Evolutionary conservation across 2,797 vertebrate genomes (phyloP).

Genomic region (Uromys caudimaculatus): DNA sequence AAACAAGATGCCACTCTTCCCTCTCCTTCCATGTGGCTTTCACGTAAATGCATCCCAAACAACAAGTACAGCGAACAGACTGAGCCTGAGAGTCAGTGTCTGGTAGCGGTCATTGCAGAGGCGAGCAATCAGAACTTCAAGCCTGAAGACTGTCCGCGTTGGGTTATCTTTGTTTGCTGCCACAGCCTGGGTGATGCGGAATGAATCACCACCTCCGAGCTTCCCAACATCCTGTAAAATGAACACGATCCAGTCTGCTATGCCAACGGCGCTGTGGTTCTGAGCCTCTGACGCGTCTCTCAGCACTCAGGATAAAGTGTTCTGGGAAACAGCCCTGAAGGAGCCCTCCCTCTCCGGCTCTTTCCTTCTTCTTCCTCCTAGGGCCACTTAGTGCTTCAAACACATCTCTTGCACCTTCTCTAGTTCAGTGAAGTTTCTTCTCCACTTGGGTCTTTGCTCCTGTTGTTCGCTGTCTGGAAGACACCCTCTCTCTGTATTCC

Average conservation of each 20-base stretch:
- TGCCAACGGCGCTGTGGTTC: neutral
- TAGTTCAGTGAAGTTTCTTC: neutral
- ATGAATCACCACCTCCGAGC: neutral
- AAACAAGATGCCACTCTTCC: neutral
- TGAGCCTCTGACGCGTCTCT: neutral
- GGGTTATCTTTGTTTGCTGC: neutral
- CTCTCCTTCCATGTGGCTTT: neutral
- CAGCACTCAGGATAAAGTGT: neutral
- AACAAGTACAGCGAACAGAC: neutral
- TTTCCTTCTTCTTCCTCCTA: no score
- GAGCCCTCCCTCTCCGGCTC: no score
- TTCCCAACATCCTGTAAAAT: neutral
- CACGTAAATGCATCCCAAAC: neutral
- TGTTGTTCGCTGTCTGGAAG: neutral
- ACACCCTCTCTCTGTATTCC: neutral
- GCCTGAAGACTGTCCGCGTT: neutral
- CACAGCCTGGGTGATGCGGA: neutral
- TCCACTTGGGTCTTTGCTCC: neutral
- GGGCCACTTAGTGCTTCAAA: neutral
- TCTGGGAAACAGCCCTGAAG: neutral
- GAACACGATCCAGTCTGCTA: neutral
- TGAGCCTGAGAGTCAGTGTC: neutral
- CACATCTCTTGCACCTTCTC: neutral
- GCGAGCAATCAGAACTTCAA: neutral
- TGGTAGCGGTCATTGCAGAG: neutral